Percentiles rank a stretch among this genome's conserved stretches.
These are phyloP conservation scores for Odontomyia ornata DNA, from an alignment of 2,888 invertebrate genomes.

Conservation along the genomic window DNA sequence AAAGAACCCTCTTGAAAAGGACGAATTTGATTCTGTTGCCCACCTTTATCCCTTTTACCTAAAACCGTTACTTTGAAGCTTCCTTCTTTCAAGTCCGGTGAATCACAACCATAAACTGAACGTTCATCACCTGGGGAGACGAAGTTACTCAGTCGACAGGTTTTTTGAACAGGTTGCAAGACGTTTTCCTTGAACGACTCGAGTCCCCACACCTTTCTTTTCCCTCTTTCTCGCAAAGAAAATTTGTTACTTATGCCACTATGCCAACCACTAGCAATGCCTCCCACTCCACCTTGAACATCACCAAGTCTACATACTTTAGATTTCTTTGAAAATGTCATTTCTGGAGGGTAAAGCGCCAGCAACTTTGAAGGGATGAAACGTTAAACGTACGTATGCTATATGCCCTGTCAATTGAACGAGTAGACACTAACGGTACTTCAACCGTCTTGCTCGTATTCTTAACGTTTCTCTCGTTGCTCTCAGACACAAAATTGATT, in stretches of 20 bases:
- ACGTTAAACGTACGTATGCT: constrained; percentile 12
- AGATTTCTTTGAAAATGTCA: constrained; percentile 8
- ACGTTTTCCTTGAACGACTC: constrained; percentile 5
- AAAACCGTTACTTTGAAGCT: not conserved
- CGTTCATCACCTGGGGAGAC: not conserved
- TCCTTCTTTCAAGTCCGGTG: not conserved
- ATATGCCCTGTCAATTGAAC: not conserved
- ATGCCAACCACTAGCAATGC: constrained; percentile 27
- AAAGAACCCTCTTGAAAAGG: constrained; percentile 29
- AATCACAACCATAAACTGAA: not conserved
- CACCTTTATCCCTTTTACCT: not conserved
- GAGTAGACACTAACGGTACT: not conserved
- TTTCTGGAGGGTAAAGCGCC: not conserved
- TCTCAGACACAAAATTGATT: constrained; percentile 48
- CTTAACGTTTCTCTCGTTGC: constrained; percentile 15
- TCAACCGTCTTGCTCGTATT: not conserved
- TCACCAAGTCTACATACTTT: not conserved
- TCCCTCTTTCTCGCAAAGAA: not conserved
- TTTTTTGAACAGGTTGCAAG: not conserved
- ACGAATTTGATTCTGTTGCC: constrained; percentile 25
- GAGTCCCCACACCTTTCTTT: not conserved
- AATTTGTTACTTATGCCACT: constrained; percentile 38
- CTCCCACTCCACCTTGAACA: not conserved
- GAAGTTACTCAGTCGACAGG: constrained; percentile 5
- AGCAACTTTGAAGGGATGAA: not conserved